Conservation (phyloP, 2,113 vertebrate genomes). For the Lipophrys pholis region DNA sequence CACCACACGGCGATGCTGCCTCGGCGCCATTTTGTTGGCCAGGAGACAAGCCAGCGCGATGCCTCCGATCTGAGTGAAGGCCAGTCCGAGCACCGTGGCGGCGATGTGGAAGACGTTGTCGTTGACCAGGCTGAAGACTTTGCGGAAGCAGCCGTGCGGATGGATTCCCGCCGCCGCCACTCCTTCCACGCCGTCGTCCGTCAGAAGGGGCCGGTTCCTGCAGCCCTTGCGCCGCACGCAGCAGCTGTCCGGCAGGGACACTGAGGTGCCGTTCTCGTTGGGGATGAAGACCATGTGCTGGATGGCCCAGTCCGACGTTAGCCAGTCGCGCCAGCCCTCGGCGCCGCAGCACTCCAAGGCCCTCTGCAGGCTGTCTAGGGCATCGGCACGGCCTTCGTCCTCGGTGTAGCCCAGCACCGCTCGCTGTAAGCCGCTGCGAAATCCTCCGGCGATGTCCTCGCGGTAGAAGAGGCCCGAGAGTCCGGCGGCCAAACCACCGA, state of each 20-base stretch:
- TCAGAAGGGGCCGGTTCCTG: conserved; percentile 78
- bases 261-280: conserved; percentile 67
- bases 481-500: conserved; percentile 84
- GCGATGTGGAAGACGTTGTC: conserved; percentile 88
- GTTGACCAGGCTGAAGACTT: conserved; percentile 86
- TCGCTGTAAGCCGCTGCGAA: conserved; percentile 84
- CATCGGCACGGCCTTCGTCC: conserved; percentile 85
- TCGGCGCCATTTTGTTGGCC: conserved; percentile 80
- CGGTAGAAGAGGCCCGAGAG: conserved; percentile 88
- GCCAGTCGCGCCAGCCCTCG: conserved; percentile 89
- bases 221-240: conserved; percentile 85
- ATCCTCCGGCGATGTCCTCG: conserved; percentile 85
- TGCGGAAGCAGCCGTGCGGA: conserved; percentile 86
- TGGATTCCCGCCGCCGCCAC: conserved; percentile 74
- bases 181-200: conserved; percentile 56
- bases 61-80: conserved; percentile 85
- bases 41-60: conserved; percentile 86
- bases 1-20: conserved; percentile 65
- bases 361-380: conserved; percentile 87
- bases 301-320: conserved; percentile 85
- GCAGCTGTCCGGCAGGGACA: conserved; percentile 89
- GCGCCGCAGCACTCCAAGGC: conserved; percentile 88
- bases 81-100: conserved; percentile 85
- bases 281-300: conserved; percentile 68
- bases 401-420: conserved; percentile 85